Conservation (phyloP, 2,113 vertebrate species). For the Triplophysa siluroides region DNA sequence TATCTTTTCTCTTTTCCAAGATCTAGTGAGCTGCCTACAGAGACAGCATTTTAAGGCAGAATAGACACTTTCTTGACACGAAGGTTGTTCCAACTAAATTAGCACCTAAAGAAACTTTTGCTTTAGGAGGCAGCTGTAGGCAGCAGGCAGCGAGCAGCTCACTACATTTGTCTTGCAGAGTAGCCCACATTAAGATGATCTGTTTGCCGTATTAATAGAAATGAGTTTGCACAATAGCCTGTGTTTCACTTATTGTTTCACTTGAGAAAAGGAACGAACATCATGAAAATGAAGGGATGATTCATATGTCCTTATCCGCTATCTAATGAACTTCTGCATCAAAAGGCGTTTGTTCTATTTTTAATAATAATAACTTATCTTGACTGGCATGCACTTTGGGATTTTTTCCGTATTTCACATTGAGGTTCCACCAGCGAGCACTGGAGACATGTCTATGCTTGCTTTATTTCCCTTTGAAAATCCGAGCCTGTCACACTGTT, state of each 20-base stretch:
- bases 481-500: slow-evolving; percentile 33
- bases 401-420: slow-evolving; percentile 1
- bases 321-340: neutral
- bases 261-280: too few species aligned
- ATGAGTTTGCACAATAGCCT: neutral
- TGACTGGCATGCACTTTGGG: neutral
- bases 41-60: too few species aligned
- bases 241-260: neutral
- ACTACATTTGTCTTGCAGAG: neutral
- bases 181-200: neutral
- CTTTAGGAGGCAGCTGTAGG: too few species aligned
- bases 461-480: slow-evolving; percentile 27
- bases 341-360: slow-evolving; percentile 9
- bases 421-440: neutral
- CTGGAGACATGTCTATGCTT: slow-evolving; percentile 21
- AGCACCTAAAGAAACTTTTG: too few species aligned
- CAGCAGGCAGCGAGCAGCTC: too few species aligned
- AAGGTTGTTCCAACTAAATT: too few species aligned
- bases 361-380: neutral
- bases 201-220: neutral
- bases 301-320: neutral
- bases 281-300: neutral
- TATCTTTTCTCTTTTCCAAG: too few species aligned
- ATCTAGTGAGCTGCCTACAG: too few species aligned
- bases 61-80: too few species aligned